These are phyloP conservation scores for Frieseomelitta varia DNA, from an alignment of 1,140 invertebrate genomes.

Conservation along the genomic window DNA sequence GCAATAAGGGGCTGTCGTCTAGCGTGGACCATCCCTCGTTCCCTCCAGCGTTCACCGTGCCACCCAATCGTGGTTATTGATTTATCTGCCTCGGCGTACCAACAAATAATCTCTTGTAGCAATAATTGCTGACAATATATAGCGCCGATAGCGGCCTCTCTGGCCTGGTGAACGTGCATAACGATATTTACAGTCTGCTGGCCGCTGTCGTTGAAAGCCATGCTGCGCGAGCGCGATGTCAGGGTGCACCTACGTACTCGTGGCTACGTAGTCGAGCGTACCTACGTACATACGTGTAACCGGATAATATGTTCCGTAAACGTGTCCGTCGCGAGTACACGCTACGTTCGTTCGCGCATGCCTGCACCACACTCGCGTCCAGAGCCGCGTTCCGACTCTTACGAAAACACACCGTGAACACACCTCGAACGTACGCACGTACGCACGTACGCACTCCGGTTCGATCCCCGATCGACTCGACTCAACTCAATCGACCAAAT, in stretches of 20 bases:
- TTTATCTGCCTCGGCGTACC: constrained; percentile 53
- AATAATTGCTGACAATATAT: constrained; percentile 68
- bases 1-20: constrained; percentile 41
- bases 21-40: constrained; percentile 19
- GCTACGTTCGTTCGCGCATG: constrained; percentile 33
- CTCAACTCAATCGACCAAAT: not conserved
- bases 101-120: constrained; percentile 66
- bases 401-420: not conserved
- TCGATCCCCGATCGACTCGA: constrained; percentile 33
- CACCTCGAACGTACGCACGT: not conserved
- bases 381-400: not conserved
- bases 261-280: constrained; percentile 6
- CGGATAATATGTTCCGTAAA: constrained; percentile 63
- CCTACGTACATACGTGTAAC: constrained; percentile 53
- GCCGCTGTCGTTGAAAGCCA: constrained; percentile 33
- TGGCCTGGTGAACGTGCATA: constrained; percentile 16
- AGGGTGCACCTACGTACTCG: constrained; percentile 49
- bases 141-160: constrained; percentile 38
- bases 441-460: constrained; percentile 26
- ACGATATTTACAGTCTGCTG: constrained; percentile 50
- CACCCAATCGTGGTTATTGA: constrained; percentile 57
- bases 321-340: constrained; percentile 28
- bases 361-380: not conserved
- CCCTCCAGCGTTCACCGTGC: constrained; percentile 9
- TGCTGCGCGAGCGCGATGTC: constrained; percentile 26